A percentile compares a stretch with the other conserved stretches of the same genome.
Evolutionary conservation across 2,113 vertebrate species (phyloP).

Genomic region (Pterophyllum scalare): DNA sequence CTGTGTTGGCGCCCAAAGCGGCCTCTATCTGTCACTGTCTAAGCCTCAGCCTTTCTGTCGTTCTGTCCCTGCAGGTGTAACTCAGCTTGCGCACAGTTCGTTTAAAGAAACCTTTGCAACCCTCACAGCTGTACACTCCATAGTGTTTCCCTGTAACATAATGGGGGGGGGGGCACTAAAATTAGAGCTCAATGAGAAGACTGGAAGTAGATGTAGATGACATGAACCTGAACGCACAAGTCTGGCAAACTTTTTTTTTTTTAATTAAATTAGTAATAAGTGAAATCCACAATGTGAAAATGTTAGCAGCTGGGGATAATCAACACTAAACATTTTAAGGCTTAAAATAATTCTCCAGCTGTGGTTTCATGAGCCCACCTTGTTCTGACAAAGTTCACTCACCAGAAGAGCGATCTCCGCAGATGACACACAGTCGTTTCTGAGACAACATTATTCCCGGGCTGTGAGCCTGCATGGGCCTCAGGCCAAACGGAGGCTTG

Average conservation of each 20-base stretch:
- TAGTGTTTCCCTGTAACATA: constrained; percentile 92
- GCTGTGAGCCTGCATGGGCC: constrained; percentile 84
- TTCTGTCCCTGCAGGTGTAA: constrained; percentile 88
- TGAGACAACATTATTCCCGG: constrained; percentile 85
- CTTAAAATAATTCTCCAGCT: background rate
- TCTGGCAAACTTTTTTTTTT: background rate
- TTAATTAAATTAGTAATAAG: background rate
- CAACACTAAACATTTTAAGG: background rate
- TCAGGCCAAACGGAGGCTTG: constrained; percentile 88
- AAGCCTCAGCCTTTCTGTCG: background rate
- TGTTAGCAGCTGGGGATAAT: background rate
- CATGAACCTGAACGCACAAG: background rate
- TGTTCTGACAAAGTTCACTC: constrained; percentile 37
- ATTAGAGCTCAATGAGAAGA: background rate
- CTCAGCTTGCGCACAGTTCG: constrained; percentile 93
- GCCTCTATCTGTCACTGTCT: background rate
- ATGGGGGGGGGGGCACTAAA: background rate
- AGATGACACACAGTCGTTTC: constrained; percentile 91
- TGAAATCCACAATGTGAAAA: background rate
- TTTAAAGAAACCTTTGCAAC: constrained; percentile 98
- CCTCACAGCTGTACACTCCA: constrained; percentile 96
- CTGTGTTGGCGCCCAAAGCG: background rate
- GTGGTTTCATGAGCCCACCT: constrained; percentile 19
- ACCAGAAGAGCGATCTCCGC: constrained; percentile 93
- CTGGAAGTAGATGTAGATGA: background rate